These are phyloP conservation scores for Oryzias sinensis DNA, from an alignment of 2,797 vertebrate species.

Conservation along the genomic window DNA sequence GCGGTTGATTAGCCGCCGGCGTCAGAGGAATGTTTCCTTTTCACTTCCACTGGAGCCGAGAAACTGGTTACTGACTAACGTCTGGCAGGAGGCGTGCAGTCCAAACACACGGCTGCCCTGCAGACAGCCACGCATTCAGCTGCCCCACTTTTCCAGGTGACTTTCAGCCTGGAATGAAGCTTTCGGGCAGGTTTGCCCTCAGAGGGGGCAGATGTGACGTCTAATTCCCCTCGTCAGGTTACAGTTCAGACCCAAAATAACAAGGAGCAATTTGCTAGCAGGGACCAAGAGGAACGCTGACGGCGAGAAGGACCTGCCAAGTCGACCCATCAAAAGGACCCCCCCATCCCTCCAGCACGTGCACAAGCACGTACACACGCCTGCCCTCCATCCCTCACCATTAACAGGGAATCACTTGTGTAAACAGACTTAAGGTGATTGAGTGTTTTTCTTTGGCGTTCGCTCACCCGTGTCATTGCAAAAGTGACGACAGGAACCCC, in stretches of 20 bases:
- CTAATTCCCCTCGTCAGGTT: conserved; percentile 68
- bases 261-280: conserved; percentile 56
- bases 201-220: conserved; percentile 69
- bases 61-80: conserved; percentile 34
- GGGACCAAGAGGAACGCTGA: conserved; percentile 34
- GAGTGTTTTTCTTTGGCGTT: conserved; percentile 61
- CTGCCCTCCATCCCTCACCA: conserved; percentile 10
- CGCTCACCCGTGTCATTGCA: conserved; percentile 52
- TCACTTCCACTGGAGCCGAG: conserved; percentile 26
- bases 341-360: conserved; percentile 13
- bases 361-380: neutral
- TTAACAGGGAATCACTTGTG: conserved; percentile 56
- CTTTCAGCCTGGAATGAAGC: conserved; percentile 30
- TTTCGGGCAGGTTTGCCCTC: conserved; percentile 38
- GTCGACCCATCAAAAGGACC: conserved; percentile 51
- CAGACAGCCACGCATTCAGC: conserved; percentile 33
- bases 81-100: conserved; percentile 34
- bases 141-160: conserved; percentile 6
- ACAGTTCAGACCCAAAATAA: conserved; percentile 48
- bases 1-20: conserved; percentile 43
- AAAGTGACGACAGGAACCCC: conserved; percentile 35
- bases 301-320: conserved; percentile 64
- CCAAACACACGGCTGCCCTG: conserved; percentile 6
- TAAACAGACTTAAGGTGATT: conserved; percentile 64
- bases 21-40: conserved; percentile 55